These are phyloP conservation scores for Hypsopygia costalis DNA, from an alignment of 2,888 invertebrate species.

Conservation along the genomic window DNA sequence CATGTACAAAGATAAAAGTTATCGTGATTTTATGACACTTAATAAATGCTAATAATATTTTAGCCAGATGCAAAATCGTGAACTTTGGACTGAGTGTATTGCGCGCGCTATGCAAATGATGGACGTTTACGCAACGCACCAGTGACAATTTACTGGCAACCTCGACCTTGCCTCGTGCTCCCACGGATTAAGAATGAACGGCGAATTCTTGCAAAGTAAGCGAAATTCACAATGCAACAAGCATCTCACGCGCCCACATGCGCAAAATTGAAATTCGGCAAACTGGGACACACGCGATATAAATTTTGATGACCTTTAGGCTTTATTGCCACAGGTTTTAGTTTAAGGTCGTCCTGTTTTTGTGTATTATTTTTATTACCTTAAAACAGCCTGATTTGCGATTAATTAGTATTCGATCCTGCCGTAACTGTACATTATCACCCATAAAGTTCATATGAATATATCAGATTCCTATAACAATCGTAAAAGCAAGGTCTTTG, in stretches of 20 bases:
- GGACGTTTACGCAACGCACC: constrained; percentile 50
- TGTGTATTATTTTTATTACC: constrained; percentile 41
- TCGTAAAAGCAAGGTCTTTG: constrained; percentile 25
- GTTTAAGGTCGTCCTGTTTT: constrained; percentile 64
- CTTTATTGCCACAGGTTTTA: constrained; percentile 62
- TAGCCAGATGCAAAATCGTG: constrained; percentile 9
- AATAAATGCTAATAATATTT: constrained; percentile 17
- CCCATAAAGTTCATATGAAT: constrained; percentile 11
- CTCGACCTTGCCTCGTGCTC: constrained; percentile 68
- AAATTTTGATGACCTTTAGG: constrained; percentile 70
- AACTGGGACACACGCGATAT: constrained; percentile 66
- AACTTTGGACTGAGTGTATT: constrained; percentile 15
- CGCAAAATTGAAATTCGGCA: constrained; percentile 56
- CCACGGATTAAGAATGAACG: constrained; percentile 42
- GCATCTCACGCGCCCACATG: constrained; percentile 56
- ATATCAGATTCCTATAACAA: constrained; percentile 20
- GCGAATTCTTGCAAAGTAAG: constrained; percentile 48
- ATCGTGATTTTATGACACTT: constrained; percentile 10
- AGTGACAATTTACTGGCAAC: constrained; percentile 54
- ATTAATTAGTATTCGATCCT: constrained; percentile 44
- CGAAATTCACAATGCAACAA: constrained; percentile 44
- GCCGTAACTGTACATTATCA: constrained; percentile 28
- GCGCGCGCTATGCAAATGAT: constrained; percentile 32
- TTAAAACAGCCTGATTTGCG: constrained; percentile 42
- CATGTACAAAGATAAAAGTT: constrained; percentile 18